Base-by-base conservation (phyloP, 2,888 invertebrate genomes). In the Lasioglossum vierecki region DNA sequence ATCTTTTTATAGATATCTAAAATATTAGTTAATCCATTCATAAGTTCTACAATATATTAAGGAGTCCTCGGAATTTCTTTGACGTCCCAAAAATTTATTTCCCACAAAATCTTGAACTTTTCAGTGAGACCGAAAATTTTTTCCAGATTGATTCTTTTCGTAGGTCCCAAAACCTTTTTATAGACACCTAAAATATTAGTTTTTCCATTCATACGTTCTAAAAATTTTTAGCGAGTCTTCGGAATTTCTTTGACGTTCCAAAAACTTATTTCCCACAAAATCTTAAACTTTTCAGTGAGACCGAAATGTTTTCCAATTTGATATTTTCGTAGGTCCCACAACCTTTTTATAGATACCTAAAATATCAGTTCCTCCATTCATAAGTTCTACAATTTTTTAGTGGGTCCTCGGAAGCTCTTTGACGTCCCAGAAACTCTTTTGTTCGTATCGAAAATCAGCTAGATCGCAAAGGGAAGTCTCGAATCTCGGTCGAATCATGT, bases 401-500 rank as follows among this genome's bases (percentile, higher is more conserved):
- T 4, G 22, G 1, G 15, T 1, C 46, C 46, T 18, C 5, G 18
- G 18, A 46, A 5, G 15, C 18, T 46, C 46, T 18, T 46, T 46
- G 18, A 49, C 5, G 0, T 9, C n/a, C 22, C 57, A n/a, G n/a
- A 11, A 57, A n/a, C 1, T 11, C 11, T 11, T 22, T n/a, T 11
- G 11, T 22, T 63, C 35, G 79, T 72, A 70, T 78, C 78, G 78
- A 71, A 41, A 78, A 70, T 71, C 57, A 41, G n/a, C 77, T 9
- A 49, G 35, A 77, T 78, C 71, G 63, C 26, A 30, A 63, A 26
- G 63, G 6, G 15, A 63, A 15, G 15, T 41, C 39, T 39, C 76
- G 76, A 82, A 76, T 82, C 78, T 86, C 86, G 85, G 79, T 35
- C 82, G 83, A 82, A 76, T 78, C 80, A 57, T 26, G 22, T 71